A percentile compares a stretch with the other conserved stretches of the same genome.
These are phyloP conservation scores for Sebastes alutus DNA, from an alignment of 2,797 vertebrate genomes.

Conservation along the genomic window DNA sequence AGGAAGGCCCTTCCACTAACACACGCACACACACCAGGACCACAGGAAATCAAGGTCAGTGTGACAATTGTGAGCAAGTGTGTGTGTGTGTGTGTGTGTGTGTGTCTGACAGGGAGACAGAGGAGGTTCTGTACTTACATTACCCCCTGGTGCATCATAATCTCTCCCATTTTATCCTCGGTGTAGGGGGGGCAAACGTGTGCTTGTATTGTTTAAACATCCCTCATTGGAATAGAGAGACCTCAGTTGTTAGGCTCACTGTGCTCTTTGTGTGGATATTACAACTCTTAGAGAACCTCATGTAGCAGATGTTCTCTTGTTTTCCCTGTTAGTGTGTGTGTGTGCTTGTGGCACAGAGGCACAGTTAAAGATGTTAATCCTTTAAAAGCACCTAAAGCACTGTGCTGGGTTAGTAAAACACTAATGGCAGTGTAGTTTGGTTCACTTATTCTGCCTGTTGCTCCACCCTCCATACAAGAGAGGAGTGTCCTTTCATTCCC, in stretches of 20 bases:
- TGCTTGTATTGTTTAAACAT: constrained; percentile 53
- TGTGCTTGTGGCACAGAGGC: constrained; percentile 18
- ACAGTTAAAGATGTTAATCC: constrained; percentile 67
- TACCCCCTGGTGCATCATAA: constrained; percentile 64
- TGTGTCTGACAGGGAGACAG: constrained; percentile 34
- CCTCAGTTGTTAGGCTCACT: constrained; percentile 10
- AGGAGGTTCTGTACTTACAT: constrained; percentile 53
- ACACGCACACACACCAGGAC: constrained; percentile 9
- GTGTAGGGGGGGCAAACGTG: constrained; percentile 6
- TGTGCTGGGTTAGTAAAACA: constrained; percentile 38
- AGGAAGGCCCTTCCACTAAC: constrained; percentile 66
- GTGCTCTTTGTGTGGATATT: constrained; percentile 32
- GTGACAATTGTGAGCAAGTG: constrained; percentile 62
- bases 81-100: constrained; percentile 32
- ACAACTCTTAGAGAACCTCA: constrained; percentile 29
- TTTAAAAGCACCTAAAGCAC: constrained; percentile 69
- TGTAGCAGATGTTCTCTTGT: constrained; percentile 57
- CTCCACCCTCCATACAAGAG: not conserved
- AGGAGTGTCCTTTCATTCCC: not conserved
- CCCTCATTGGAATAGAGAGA: constrained; percentile 34
- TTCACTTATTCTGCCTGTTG: constrained; percentile 8
- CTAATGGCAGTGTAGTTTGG: constrained; percentile 30
- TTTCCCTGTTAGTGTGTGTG: constrained; percentile 16
- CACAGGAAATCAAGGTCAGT: constrained; percentile 74
- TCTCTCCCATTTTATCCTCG: constrained; percentile 46